Conservation (phyloP, 2,113 vertebrate species). For the Prietella phreatophila region DNA sequence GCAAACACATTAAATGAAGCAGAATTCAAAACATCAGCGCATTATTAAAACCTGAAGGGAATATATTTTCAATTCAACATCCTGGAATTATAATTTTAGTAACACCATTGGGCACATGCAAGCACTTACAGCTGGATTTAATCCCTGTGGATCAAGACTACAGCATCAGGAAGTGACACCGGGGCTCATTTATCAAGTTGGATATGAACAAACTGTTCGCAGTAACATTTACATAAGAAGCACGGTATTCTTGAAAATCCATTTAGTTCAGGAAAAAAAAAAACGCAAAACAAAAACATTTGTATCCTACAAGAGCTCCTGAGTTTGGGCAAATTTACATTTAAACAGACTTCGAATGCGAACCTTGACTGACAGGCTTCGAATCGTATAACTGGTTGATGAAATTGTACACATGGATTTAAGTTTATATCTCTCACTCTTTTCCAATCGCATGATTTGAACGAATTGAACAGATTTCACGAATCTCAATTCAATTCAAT, state of each 20-base stretch:
- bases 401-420: not conserved
- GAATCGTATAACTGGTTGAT: not conserved
- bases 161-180: not conserved
- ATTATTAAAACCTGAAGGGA: conserved; percentile 8
- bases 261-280: not conserved
- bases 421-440: not conserved
- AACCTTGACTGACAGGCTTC: not conserved
- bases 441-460: not conserved
- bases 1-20: not conserved
- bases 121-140: not conserved
- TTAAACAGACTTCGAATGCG: not conserved
- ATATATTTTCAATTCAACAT: not conserved
- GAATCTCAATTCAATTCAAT: no score
- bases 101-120: not conserved
- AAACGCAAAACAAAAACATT: not conserved
- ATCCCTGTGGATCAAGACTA: not conserved
- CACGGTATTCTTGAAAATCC: no score
- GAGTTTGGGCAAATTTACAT: not conserved
- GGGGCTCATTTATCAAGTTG: not conserved
- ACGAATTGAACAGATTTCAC: not conserved
- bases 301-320: not conserved
- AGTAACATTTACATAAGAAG: not conserved
- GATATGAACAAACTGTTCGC: not conserved
- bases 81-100: not conserved
- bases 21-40: conserved; percentile 3